Percentiles rank a stretch among this genome's conserved stretches.
Conservation (phyloP, 2,888 invertebrate species). For the Sussaba pulchella region DNA sequence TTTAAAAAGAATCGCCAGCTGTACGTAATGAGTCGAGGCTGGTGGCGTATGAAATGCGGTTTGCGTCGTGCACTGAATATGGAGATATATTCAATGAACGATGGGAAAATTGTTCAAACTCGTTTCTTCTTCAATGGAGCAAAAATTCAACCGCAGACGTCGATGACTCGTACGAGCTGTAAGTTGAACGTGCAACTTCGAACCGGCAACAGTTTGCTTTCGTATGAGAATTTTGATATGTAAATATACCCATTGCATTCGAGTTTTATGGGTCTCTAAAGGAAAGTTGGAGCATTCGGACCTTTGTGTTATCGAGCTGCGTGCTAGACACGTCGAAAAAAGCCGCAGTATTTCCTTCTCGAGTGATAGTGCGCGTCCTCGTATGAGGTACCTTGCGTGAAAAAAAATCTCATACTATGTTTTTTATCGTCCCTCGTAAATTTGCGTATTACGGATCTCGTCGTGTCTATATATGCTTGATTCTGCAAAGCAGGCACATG, state of each 20-base stretch:
- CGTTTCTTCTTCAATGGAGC: background rate
- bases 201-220: background rate
- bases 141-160: background rate
- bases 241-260: constrained; percentile 19
- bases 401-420: constrained; percentile 21
- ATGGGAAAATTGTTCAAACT: too few species aligned
- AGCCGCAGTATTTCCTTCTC: constrained; percentile 19
- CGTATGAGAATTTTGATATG: background rate
- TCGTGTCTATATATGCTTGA: background rate
- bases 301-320: constrained; percentile 18
- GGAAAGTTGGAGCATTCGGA: constrained; percentile 8
- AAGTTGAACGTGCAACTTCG: too few species aligned
- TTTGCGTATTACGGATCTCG: background rate
- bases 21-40: too few species aligned
- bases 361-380: background rate
- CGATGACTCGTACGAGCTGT: background rate
- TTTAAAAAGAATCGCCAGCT: too few species aligned
- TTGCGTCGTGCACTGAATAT: too few species aligned
- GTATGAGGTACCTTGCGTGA: background rate
- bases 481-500: background rate
- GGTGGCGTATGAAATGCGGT: too few species aligned
- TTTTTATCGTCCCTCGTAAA: constrained; percentile 39
- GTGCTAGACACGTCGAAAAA: background rate
- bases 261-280: constrained; percentile 13
- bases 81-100: too few species aligned